Conservation (phyloP, 2,888 invertebrate genomes). For the Dyspetes luteomarginatus region DNA sequence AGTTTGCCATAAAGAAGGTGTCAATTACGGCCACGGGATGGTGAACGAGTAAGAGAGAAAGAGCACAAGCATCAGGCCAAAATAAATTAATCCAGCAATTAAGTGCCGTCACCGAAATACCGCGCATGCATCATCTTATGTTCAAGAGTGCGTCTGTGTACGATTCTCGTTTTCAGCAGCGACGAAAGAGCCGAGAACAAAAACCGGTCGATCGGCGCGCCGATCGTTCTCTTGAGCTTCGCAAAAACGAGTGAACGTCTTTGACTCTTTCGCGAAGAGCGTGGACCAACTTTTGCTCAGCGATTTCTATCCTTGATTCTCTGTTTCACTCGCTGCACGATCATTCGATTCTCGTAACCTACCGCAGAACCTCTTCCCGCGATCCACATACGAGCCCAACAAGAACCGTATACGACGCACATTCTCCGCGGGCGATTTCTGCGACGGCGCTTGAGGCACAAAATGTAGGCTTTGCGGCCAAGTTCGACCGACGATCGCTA, state of each 20-base stretch:
- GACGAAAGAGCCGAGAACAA: conserved; percentile 36
- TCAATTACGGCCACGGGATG: conserved; percentile 49
- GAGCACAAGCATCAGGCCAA: conserved; percentile 41
- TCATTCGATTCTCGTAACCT: neutral
- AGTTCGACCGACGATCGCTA: conserved; percentile 55
- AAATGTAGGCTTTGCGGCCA: conserved; percentile 69
- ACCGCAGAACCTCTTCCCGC: neutral
- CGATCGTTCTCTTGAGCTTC: conserved; percentile 23
- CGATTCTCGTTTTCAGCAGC: neutral
- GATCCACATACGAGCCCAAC: neutral
- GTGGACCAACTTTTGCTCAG: neutral
- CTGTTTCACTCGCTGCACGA: neutral
- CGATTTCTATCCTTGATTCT: neutral
- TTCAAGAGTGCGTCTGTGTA: no score
- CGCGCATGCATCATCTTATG: conserved; percentile 19
- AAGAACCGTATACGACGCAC: neutral
- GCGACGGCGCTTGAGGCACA: conserved; percentile 16
- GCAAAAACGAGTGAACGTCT: neutral
- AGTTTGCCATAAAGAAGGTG: conserved; percentile 30
- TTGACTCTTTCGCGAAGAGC: neutral
- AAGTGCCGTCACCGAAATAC: conserved; percentile 63
- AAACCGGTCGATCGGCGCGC: conserved; percentile 53
- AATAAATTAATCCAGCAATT: conserved; percentile 69
- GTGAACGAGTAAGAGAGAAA: conserved; percentile 26
- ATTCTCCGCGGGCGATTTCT: conserved; percentile 19